Evolutionary conservation across 2,797 vertebrate genomes (phyloP), one percentile per base, ranked within the genome.

Genomic region (Sebastolobus altivelis): DNA sequence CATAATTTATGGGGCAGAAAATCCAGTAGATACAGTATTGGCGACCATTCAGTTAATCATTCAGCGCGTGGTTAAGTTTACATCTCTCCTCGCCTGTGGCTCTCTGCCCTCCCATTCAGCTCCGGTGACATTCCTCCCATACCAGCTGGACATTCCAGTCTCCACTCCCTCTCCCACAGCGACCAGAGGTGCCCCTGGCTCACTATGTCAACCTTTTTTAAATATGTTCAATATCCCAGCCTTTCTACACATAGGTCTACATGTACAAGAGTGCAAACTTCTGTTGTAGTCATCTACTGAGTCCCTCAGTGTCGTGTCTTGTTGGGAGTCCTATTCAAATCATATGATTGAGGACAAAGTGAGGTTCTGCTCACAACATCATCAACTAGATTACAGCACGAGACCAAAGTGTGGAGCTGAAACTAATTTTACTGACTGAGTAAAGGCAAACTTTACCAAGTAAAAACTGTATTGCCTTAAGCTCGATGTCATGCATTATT

Each of bases 141-240:
- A 77, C 90, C 90, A 90, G 78, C 84, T 88, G 88, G 89, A 90
- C 89, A 93, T 94, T 94, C 92, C 89, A 71, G 76, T 67, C 81
- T 72, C 77, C 46, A 27, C 79, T 60, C 20, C 8, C 49, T 72
- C 82, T 62, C 79, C 60, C 38, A 65, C 79, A 20, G 54, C 2
- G 35, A 83, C 82, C 79, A 82, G 75, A 77, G 82, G 77, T 86
- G 79, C 67, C 63, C 56, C 65, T 16, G 35, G 29, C 78, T 81
- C 70, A 76, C 77, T 29, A 25, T 60, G 79, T 60, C 5, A 77
- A 35, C 27, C 46, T 74, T 74, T 46, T 59, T 20, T 9, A 7
- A 27, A 8, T 62, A 40, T 37, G 8, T 73, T 54, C 14, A 49
- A 66, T 46, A 67, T 67, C 54, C 9, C 62, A 61, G 46, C 13